A percentile compares a stretch with the other conserved stretches of the same genome.
These are phyloP conservation scores for Eupithecia centaureata DNA, from an alignment of 2,888 invertebrate species.

Conservation along the genomic window DNA sequence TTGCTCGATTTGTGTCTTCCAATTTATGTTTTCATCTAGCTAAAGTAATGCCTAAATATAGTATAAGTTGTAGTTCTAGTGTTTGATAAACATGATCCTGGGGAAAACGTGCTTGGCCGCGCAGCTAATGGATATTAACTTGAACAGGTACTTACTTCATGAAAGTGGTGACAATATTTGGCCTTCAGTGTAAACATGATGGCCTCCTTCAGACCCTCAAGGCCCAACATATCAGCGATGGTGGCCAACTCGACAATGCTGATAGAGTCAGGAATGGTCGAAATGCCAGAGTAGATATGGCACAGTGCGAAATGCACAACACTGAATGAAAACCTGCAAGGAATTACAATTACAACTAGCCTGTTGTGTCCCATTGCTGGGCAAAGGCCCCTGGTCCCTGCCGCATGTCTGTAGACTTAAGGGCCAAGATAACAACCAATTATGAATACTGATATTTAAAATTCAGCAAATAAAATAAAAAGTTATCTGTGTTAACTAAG, in stretches of 20 bases:
- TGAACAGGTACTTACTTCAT: constrained; percentile 82
- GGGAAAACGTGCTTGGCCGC: not conserved
- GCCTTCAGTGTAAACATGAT: constrained; percentile 93
- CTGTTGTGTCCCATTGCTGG: no score
- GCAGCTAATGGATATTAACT: not conserved
- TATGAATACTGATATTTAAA: no score
- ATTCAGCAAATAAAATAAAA: no score
- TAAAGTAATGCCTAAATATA: no score
- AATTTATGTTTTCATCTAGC: no score
- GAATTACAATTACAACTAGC: no score
- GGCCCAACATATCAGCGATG: constrained; percentile 93
- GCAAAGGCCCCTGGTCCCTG: no score
- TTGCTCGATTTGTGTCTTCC: no score
- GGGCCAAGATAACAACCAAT: no score
- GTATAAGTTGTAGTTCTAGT: no score
- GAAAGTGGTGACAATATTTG: constrained; percentile 97
- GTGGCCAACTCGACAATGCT: constrained; percentile 94
- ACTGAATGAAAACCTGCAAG: constrained; percentile 89
- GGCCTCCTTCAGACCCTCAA: constrained; percentile 96
- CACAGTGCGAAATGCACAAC: constrained; percentile 95
- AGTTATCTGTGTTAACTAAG: no score
- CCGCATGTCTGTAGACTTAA: no score
- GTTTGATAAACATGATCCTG: not conserved
- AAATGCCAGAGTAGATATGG: constrained; percentile 97
- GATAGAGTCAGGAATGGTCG: constrained; percentile 93